Base-by-base conservation (phyloP, 2,113 vertebrate species). In the Hydropotes inermis region DNA sequence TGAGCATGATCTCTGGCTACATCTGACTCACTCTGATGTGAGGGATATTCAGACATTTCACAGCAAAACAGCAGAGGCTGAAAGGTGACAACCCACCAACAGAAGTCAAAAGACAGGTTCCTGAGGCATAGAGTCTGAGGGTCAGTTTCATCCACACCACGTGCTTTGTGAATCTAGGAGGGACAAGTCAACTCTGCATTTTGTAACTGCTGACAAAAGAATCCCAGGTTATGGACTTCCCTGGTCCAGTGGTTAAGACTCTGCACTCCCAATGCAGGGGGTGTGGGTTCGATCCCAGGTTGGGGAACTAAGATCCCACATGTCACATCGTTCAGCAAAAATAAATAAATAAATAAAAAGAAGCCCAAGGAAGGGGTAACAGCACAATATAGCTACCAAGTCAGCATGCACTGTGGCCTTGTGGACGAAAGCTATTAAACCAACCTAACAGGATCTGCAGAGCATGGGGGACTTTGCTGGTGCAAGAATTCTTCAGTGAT, bases 361-460 rank as follows among this genome's bases (percentile, higher is more conserved):
- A 7, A 57, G 36, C 16, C n/a, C 43, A 60, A 43, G 11, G 25
- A n/a, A 47, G n/a, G 52, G 28, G 39, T 9, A 16, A 3, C 39
- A 45, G 12, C n/a, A 17, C 2, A 1, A 4, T 23, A 11, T 60
- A n/a, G 28, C 45, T 36, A 39, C n/a, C 4, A 0, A 6, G 25
- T 28, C 79, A 52, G 43, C 87, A 78, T 12, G 16, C 30, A 76
- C 3, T 13, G 12, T 4, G 10, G 45, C 45, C 74, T 92, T 47
- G 1, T 5, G 28, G 60, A 57, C 7, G 3, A 70, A 23, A 36
- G n/a, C 33, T 6, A 17, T n/a, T 28, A 54, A 47, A 79, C 76
- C 76, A 79, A 47, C 27, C 28, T 30, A 28, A 47, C 6, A 17
- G n/a, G 36, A 17, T 23, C 30, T 28, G 4, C 52, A 81, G 9